Evolutionary conservation across 2,888 invertebrate species (phyloP), one percentile per base, ranked within the genome.

Genomic region (Crepidodera aurea): DNA sequence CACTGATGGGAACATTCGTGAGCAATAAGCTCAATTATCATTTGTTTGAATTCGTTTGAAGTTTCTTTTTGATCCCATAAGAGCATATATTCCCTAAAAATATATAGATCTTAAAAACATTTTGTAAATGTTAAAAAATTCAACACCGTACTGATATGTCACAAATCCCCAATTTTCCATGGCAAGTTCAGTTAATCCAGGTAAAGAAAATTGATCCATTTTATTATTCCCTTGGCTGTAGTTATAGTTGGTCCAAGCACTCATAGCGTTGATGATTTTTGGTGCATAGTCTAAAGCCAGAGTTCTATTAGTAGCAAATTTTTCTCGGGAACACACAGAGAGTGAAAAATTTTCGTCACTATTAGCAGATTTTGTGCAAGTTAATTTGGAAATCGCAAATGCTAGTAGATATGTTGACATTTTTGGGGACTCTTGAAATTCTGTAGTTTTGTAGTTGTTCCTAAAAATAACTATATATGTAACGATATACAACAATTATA

Each of bases 151-250:
- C 89, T 87, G 86, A 81, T 90, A 95, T 2, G 91, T 93, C 3
- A 94, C 85, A 13, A 95, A 82, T 3, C 94, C 95, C 94, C 94
- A 95, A 78, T 95, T 95, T 78, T 94, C 94, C 94, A 95, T 94
- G 54, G 94, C 94, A 44, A 92, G 92, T 66, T 91, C 89, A 51
- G 86, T 85, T 78, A 94, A 93, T 76, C 94, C 92, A 0, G 92
- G 90, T 63, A 96, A 85, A 1, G 93, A 93, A 10, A 93, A 87
- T 74, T 94, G 87, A 74, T 94, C 91, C 79, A 94, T 84, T 77
- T 94, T 94, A 56, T 90, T 81, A 1, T 84, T 10, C n/a, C 59
- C 86, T 1, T 77, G 85, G 2, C 78, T 63, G 55, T 71, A 73
- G 16, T 60, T 64, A 13, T 68, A 58, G 29, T 63, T 69, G 12